These are phyloP conservation scores for Apolygus lucorum DNA, from an alignment of 1,140 invertebrate species.

Conservation along the genomic window DNA sequence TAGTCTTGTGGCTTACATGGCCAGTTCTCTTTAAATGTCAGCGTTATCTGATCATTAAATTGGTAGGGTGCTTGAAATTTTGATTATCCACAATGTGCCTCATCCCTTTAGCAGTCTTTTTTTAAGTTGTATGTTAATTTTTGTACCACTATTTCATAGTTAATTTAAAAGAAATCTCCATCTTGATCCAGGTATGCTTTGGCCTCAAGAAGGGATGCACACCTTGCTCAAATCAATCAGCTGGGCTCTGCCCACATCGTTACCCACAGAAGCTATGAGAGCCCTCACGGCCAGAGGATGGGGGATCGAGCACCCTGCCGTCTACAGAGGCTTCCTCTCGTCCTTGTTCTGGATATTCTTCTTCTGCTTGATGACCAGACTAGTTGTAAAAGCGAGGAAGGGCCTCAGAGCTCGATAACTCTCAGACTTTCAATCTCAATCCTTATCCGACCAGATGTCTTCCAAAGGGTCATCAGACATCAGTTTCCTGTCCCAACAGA, in stretches of 20 bases:
- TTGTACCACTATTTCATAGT: no score
- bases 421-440: not conserved
- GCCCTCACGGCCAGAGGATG: conserved; percentile 49
- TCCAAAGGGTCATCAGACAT: not conserved
- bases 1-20: no score
- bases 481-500: no score
- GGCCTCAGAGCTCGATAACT: conserved; percentile 26
- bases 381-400: conserved; percentile 26
- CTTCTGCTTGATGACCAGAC: conserved; percentile 34
- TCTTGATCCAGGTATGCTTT: conserved; percentile 46
- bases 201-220: conserved; percentile 55
- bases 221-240: conserved; percentile 44
- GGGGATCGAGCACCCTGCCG: conserved; percentile 44
- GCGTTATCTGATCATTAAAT: no score
- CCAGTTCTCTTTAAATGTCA: no score
- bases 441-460: not conserved
- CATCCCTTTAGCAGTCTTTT: no score
- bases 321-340: conserved; percentile 47
- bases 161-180: not conserved
- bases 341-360: conserved; percentile 45
- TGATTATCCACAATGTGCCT: no score
- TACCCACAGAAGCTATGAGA: conserved; percentile 48
- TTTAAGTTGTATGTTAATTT: no score
- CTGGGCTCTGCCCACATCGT: conserved; percentile 48
- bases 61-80: no score